Evolutionary conservation across 2,888 invertebrate species (phyloP), one percentile per base, ranked within the genome.

Genomic region (Drosophila lacicola): DNA sequence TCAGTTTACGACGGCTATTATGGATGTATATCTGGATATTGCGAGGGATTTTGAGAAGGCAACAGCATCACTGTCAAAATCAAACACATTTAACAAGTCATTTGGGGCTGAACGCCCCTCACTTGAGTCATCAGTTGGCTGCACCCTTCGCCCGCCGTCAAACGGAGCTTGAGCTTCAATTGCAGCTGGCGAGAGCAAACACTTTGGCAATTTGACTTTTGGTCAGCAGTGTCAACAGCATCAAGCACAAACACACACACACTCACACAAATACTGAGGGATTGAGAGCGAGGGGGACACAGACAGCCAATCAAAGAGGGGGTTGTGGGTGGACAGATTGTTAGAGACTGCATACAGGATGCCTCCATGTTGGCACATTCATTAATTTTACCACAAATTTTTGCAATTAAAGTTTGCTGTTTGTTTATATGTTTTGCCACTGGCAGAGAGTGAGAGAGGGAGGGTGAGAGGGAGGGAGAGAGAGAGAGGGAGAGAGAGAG

Each of bases 361-460:
- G 53, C 39, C 45, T 47, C 57, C 14, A 67, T 75, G 66, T 58
- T 66, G 69, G 70, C 57, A 70, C 69, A 72, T 88, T 83, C 88
- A 88, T 83, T 83, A 88, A 83, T 85, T 82, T 82, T 74, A 65
- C 88, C 86, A 88, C 89, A 85, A 85, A 85, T 89, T 85, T 85
- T 87, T 82, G 85, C 85, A 85, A 85, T 85, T 85, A 85, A 85
- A 85, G 88, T 85, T 85, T 82, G 66, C 82, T 87, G 87, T 89
- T 85, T 89, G 89, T 80, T 89, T 80, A 82, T 84, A 82, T 83
- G 77, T 84, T 85, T 73, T 82, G 74, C 77, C 54, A 55, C n/a
- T 39, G 57, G 29, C 49, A 36, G 2, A 5, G 9, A 21, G 9
- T 11, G 37, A 3, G 14, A 17, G 34, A 6, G 11, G 11, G 4